phyloP scores from a whole-genome alignment of 2,113 vertebrate species.

The Delphinapterus leucas region DNA sequence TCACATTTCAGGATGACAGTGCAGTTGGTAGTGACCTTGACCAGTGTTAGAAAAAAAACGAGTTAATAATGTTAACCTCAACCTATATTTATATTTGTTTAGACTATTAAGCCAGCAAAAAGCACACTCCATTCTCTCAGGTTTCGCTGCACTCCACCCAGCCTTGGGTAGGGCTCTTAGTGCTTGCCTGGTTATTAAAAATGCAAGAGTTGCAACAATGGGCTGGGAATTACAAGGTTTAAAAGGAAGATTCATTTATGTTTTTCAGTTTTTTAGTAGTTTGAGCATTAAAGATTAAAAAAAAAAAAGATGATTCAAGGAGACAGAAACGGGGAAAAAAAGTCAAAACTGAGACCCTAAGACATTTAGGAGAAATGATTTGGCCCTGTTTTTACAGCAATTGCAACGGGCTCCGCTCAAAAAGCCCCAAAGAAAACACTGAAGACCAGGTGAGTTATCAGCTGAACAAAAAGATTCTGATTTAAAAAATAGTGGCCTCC shows the following conservation, averaged over 20 bases:
- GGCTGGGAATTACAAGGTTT: not conserved
- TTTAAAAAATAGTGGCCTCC: not conserved
- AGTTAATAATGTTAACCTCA: slow-evolving; percentile 26
- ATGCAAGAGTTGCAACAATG: not conserved
- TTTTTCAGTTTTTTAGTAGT: not conserved
- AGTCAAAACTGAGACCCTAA: not conserved
- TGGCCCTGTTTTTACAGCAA: not conserved
- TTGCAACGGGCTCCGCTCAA: not conserved
- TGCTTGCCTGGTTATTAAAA: slow-evolving; percentile 1
- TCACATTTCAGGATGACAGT: not conserved
- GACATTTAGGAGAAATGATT: not conserved
- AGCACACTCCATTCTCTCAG: not conserved
- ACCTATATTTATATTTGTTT: not conserved
- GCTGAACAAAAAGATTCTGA: slow-evolving; percentile 7
- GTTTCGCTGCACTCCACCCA: not conserved
- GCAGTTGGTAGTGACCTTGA: not conserved
- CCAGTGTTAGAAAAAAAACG: not conserved
- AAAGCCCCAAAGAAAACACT: not conserved
- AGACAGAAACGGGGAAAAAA: not conserved
- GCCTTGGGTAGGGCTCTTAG: not conserved
- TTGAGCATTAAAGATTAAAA: not conserved
- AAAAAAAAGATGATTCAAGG: not conserved
- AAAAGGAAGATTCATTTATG: not conserved
- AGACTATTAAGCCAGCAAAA: not conserved
- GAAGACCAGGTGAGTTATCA: not conserved